phyloP scores from a whole-genome alignment of 2,113 vertebrate genomes.

The Bubalus kerabau region DNA sequence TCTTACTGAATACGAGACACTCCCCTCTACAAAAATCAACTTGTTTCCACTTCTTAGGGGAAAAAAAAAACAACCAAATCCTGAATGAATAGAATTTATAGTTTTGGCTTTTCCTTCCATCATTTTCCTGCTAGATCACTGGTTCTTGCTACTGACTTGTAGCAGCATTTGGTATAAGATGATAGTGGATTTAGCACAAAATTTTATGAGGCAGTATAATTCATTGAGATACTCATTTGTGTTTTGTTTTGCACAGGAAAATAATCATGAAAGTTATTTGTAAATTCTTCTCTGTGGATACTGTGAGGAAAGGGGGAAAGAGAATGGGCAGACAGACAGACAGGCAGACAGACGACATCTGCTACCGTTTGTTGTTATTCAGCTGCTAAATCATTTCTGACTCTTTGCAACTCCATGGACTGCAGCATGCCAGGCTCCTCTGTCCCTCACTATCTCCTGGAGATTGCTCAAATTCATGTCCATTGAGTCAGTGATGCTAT shows the following conservation, averaged over 20 bases:
- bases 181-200: slow-evolving; percentile 31
- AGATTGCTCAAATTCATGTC: neutral
- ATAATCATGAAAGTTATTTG: neutral
- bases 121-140: neutral
- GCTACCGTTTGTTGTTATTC: neutral
- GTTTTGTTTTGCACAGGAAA: slow-evolving; percentile 28
- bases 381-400: neutral
- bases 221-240: slow-evolving; percentile 27
- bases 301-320: neutral
- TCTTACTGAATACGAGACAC: neutral
- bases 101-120: neutral
- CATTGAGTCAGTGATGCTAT: neutral
- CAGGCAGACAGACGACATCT: neutral
- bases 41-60: neutral
- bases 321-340: neutral
- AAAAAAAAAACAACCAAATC: neutral
- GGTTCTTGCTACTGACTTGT: neutral
- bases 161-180: neutral
- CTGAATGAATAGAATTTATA: neutral
- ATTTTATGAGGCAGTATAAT: slow-evolving; percentile 28
- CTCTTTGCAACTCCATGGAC: neutral
- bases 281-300: neutral
- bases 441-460: neutral
- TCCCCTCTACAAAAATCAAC: neutral
- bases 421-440: neutral